Base-by-base conservation (phyloP, 1,140 invertebrate species). In the Campodea augens region DNA sequence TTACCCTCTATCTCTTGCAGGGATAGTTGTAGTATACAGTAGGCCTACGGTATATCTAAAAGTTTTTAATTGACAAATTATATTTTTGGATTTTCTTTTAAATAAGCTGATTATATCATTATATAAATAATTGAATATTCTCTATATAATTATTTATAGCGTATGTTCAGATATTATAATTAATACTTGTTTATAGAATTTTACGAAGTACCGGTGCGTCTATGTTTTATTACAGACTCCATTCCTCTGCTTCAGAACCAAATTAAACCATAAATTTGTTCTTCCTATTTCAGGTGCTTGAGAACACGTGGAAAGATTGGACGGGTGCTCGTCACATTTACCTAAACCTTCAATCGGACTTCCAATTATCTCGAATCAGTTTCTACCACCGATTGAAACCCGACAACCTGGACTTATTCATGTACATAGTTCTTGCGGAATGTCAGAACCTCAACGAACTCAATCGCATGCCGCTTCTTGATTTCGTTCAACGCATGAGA, bases 241-340 rank as follows among this genome's bases (percentile, higher is more conserved):
- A n/a, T n/a, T n/a, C n/a, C n/a, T n/a, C n/a, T n/a, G n/a, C n/a
- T n/a, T n/a, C n/a, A n/a, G n/a, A n/a, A n/a, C n/a, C n/a, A n/a
- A n/a, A n/a, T n/a, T n/a, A n/a, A n/a, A 32, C 27, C 27, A 10
- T 32, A 10, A 32, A 10, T 32, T 32, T 7, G 27, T 32, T 32
- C 15, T 32, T n/a, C 27, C 27, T 37, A 37, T 47, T 51, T 38
- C 49, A 57, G 51, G 52, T 60, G 5, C 55, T 68, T 46, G 60
- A 66, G 29, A 58, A 64, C 19, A 60, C 57, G 2, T 68, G 66
- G 66, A 67, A 66, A 49, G 66, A 68, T 38, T 67, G 64, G 66
- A 67, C 65, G 2, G 65, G 65, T n/a, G 66, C 63, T 2, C 49
- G 65, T 5, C 54, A 60, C 42, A 57, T 68, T 20, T 68, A 67